A percentile compares a stretch with the other conserved stretches of the same genome.
These are phyloP conservation scores for Priocnemis perturbator DNA, from an alignment of 2,888 invertebrate species.

Conservation along the genomic window DNA sequence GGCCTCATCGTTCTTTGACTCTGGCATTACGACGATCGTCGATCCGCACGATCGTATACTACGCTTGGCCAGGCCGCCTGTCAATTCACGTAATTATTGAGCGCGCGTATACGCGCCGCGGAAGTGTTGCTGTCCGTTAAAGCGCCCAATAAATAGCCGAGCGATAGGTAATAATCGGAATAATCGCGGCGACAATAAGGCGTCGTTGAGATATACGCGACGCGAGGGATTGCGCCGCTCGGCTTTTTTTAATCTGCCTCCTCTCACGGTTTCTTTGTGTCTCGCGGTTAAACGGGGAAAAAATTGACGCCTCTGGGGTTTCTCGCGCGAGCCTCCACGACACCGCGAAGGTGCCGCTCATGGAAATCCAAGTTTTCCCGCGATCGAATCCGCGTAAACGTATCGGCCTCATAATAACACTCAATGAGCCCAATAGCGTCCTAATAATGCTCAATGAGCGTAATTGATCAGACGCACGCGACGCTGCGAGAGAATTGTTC, in stretches of 20 bases:
- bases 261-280: too few species aligned
- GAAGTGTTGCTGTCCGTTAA: conserved; percentile 33
- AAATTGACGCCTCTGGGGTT: too few species aligned
- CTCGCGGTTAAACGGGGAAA: too few species aligned
- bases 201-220: conserved; percentile 19
- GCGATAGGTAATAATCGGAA: conserved; percentile 41
- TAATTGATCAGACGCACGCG: background rate
- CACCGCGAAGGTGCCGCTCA: too few species aligned
- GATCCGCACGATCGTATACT: conserved; percentile 18
- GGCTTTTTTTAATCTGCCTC: background rate
- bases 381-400: background rate
- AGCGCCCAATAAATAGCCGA: conserved; percentile 42
- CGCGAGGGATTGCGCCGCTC: conserved; percentile 21
- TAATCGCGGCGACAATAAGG: conserved; percentile 37
- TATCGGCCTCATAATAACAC: background rate
- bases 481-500: background rate
- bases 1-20: too few species aligned
- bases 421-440: too few species aligned
- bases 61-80: conserved; percentile 16
- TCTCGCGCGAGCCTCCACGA: too few species aligned
- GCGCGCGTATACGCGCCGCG: conserved; percentile 18
- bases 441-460: too few species aligned
- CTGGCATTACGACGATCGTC: conserved; percentile 11
- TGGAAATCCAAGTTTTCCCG: too few species aligned
- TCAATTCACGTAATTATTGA: conserved; percentile 56